Evolutionary conservation across 1,140 invertebrate species (phyloP), one percentile per base, ranked within the genome.

Genomic region (Zaprionus ghesquierei): DNA sequence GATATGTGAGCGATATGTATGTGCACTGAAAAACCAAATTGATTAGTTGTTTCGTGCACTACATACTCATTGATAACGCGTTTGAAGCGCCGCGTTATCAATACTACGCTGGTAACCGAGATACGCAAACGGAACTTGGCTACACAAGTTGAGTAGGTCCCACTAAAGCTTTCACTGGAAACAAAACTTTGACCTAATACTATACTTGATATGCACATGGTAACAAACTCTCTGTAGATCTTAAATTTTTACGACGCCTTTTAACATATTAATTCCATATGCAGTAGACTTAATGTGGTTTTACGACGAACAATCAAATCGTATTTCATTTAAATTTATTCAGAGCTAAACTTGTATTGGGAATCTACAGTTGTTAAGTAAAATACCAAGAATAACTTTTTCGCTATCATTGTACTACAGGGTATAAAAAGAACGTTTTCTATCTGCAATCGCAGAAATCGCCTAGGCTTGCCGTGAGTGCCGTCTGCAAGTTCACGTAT

Each of bases 401-500:
- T 1, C 2, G 10, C 12, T 10, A 20, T 20, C 2, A n/a, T 35
- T 38, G 2, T 25, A 18, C n/a, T 46, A 15, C 25, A 41, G 62
- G 46, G 46, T 54, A 68, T 70, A 1, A 8, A 13, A 33, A 29
- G 58, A 51, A 53, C 53, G 35, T 8, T 8, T 29, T 29, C 9
- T 1, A 29, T 2, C 27, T 8, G 44, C 22, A 53, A 29, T 29
- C 27, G 50, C 58, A 60, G 13, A 69, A 76, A 74, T 64, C 44
- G 64, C 13, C 29, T 25, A 22, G 49, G 35, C n/a, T 59, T 64
- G 6, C 35, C 63, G n/a, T 54, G 20, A 64, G 69, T 77, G 75
- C 82, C 84, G 82, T 87, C 79, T 82, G 73, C 78, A 82, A 60
- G 66, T 87, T 81, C 76, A 81, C 81, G 81, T 87, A 87, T 58